Evolutionary conservation across 2,888 invertebrate genomes (phyloP), one percentile per base, ranked within the genome.

Genomic region (Epinotia ramella): DNA sequence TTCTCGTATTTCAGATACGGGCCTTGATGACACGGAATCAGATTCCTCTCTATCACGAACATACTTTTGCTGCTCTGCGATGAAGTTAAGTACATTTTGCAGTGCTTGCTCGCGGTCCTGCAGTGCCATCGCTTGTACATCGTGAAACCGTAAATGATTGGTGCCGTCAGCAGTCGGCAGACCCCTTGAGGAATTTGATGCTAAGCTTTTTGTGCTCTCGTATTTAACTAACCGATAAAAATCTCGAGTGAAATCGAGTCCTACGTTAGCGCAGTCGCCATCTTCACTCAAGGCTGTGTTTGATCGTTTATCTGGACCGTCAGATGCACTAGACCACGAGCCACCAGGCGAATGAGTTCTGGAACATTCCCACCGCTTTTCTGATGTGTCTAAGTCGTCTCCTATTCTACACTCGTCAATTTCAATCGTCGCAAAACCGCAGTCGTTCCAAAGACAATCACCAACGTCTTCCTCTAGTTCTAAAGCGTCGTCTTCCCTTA

Each of bases 171-270:
- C 90, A 5, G 95, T 95, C 12, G 96, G 95, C 62, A 96, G 88
- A 80, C 96, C 96, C 85, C 96, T 95, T 74, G 96, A 96, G 64
- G 96, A 96, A 83, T 96, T 97, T 53, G 97, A 97, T 60, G 97
- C 97, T 85, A 97, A 91, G 87, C 97, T 97, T 87, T 97, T 97
- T 78, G 96, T 97, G 89, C 97, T 97, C 87, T 97, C 97, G 85
- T 97, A 97, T 90, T 97, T 97, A 65, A 97, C 97, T 78, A 97
- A 95, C 49, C 97, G 95, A 87, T 97, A 97, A 88, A 97, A 97
- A 89, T 97, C 97, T 79, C 97, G 93, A 6, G 97, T 97, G 83
- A 97, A 97, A 87, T 97, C 97, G 16, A 96, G 95, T 24, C 97
- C 97, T 24, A 96, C 94, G 59, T 95, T 95, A 0, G 96, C 95